Percentiles rank a stretch among this genome's conserved stretches.
These are phyloP conservation scores for Meloidogyne exigua DNA, from an alignment of 1,140 invertebrate genomes.

Conservation along the genomic window DNA sequence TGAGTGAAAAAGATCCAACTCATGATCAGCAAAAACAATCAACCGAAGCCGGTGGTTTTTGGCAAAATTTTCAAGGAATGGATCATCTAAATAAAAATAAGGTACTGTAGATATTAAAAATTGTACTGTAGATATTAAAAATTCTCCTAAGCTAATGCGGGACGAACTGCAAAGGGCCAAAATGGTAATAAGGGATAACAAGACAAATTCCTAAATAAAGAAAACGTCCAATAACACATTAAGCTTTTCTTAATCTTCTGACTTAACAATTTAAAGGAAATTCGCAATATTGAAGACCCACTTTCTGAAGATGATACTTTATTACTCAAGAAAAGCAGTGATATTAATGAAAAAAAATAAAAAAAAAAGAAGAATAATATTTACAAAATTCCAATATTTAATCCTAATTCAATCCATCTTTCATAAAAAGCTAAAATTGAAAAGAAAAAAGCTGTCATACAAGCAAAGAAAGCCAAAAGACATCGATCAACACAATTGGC, in stretches of 20 bases:
- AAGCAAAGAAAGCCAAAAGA: slow-evolving; percentile 49
- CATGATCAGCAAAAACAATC: neutral
- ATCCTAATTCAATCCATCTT: slow-evolving; percentile 27
- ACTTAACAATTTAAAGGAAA: slow-evolving; percentile 7
- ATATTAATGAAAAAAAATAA: neutral
- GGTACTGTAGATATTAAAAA: neutral
- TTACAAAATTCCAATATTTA: neutral
- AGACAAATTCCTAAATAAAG: too few species aligned
- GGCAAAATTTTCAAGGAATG: neutral
- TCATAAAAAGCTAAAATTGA: slow-evolving; percentile 53
- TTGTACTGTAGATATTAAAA: too few species aligned
- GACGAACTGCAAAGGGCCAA: too few species aligned
- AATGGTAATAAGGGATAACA: neutral
- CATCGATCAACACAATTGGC: slow-evolving; percentile 57
- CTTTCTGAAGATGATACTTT: slow-evolving; percentile 17
- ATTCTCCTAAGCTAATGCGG: too few species aligned
- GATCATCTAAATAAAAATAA: neutral
- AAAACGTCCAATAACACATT: too few species aligned
- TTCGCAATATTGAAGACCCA: slow-evolving; percentile 19
- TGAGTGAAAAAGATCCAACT: neutral
- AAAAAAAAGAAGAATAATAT: neutral
- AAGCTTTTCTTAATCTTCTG: too few species aligned
- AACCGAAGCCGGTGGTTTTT: neutral
- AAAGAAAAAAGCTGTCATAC: slow-evolving; percentile 56
- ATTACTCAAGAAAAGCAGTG: neutral